Conservation (phyloP, 2,888 invertebrate species). For the Zele albiditarsus region DNA sequence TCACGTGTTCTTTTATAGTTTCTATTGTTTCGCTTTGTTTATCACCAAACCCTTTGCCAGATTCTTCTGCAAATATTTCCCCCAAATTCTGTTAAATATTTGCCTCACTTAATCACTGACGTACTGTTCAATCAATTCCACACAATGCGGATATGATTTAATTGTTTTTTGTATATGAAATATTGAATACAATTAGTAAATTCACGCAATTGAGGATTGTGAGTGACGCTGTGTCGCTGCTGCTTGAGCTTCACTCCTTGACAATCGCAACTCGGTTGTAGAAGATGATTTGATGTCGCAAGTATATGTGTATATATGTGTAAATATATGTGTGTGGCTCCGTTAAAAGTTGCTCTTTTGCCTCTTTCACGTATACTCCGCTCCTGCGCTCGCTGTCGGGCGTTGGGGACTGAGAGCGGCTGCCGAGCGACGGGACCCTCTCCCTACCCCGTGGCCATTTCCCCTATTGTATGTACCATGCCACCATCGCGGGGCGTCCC, state of each 20-base stretch:
- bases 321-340: not conserved
- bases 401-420: conserved; percentile 59
- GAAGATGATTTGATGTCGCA: conserved; percentile 12
- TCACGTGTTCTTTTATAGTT: not conserved
- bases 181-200: not conserved
- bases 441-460: conserved; percentile 45
- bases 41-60: not conserved
- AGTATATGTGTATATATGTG: not conserved
- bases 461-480: conserved; percentile 30
- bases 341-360: conserved; percentile 13
- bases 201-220: not conserved
- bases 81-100: too few species aligned
- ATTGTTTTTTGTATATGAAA: not conserved
- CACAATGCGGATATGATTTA: not conserved
- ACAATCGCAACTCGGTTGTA: conserved; percentile 35
- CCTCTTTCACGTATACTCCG: conserved; percentile 36
- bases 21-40: not conserved
- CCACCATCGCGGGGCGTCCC: conserved; percentile 6
- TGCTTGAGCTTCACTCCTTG: not conserved
- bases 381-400: conserved; percentile 55
- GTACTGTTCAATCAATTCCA: not conserved
- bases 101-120: not conserved
- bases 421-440: conserved; percentile 56
- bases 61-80: too few species aligned
- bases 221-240: not conserved